Evolutionary conservation across 2,888 invertebrate species (phyloP).

Genomic region (Pollenia griseotomentosa): DNA sequence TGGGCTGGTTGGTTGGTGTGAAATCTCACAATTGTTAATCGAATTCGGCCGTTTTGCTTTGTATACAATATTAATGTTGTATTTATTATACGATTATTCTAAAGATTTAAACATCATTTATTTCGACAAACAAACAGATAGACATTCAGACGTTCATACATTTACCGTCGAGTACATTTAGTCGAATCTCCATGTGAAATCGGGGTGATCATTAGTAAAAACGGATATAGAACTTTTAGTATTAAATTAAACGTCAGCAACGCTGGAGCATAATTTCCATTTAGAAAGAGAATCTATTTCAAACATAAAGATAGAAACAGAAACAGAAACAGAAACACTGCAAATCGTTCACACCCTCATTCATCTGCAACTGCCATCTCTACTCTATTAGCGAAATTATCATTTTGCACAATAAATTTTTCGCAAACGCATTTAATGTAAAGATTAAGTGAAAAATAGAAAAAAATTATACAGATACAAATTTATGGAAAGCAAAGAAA

Average conservation of each 20-base stretch:
- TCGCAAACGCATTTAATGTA: conserved; percentile 54
- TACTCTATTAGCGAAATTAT: neutral
- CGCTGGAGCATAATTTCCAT: conserved; percentile 64
- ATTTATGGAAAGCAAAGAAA: conserved; percentile 5
- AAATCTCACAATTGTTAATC: conserved; percentile 67
- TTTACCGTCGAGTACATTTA: neutral
- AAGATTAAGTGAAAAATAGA: conserved; percentile 30
- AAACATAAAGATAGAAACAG: neutral
- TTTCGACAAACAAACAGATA: conserved; percentile 39
- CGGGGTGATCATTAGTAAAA: conserved; percentile 61
- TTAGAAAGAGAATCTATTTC: neutral
- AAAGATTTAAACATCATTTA: conserved; percentile 35
- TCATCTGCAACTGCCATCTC: neutral
- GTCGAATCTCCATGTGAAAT: conserved; percentile 33
- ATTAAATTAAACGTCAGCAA: conserved; percentile 69
- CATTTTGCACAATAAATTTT: conserved; percentile 20
- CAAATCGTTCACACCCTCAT: neutral
- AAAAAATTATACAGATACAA: neutral
- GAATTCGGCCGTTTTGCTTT: conserved; percentile 27
- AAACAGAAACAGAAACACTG: neutral
- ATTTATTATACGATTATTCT: conserved; percentile 32
- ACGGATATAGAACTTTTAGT: conserved; percentile 68
- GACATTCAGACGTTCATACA: conserved; percentile 16
- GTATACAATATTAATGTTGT: conserved; percentile 48
- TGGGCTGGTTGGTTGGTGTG: conserved; percentile 53